phyloP scores from a whole-genome alignment of 2,888 invertebrate genomes.

The Drosophila macrothrix region DNA sequence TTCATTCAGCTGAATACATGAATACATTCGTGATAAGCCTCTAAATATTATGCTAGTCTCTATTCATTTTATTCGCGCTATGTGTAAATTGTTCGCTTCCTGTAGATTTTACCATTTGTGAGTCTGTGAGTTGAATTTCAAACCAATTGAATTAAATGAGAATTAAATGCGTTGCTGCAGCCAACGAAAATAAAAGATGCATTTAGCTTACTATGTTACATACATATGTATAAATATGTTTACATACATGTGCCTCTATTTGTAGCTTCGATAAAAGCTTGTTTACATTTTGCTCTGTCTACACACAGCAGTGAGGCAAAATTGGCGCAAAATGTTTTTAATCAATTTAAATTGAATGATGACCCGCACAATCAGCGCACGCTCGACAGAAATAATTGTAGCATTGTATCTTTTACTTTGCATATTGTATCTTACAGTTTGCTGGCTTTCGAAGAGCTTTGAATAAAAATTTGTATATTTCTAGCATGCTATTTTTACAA shows the following conservation, averaged over 20 bases:
- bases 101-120: conserved; percentile 51
- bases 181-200: conserved; percentile 57
- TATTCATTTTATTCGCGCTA: conserved; percentile 41
- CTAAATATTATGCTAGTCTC: conserved; percentile 22
- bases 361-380: conserved; percentile 81
- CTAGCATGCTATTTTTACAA: background rate
- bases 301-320: conserved; percentile 37
- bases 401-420: conserved; percentile 46
- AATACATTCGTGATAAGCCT: conserved; percentile 3
- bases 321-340: conserved; percentile 79
- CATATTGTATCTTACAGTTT: conserved; percentile 18
- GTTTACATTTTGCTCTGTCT: conserved; percentile 31
- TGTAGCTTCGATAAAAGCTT: conserved; percentile 18
- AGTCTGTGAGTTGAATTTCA: conserved; percentile 62
- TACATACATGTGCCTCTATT: conserved; percentile 1
- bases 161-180: conserved; percentile 62
- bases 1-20: background rate
- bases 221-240: background rate
- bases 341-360: conserved; percentile 84
- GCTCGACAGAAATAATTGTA: conserved; percentile 31
- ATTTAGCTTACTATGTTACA: conserved; percentile 35
- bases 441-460: conserved; percentile 20
- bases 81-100: conserved; percentile 70
- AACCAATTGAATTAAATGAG: conserved; percentile 73
- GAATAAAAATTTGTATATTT: conserved; percentile 25